A percentile compares a stretch with the other conserved stretches of the same genome.
Evolutionary conservation across 2,113 vertebrate species (phyloP).

Genomic region (Tenebrosternarchus preto): DNA sequence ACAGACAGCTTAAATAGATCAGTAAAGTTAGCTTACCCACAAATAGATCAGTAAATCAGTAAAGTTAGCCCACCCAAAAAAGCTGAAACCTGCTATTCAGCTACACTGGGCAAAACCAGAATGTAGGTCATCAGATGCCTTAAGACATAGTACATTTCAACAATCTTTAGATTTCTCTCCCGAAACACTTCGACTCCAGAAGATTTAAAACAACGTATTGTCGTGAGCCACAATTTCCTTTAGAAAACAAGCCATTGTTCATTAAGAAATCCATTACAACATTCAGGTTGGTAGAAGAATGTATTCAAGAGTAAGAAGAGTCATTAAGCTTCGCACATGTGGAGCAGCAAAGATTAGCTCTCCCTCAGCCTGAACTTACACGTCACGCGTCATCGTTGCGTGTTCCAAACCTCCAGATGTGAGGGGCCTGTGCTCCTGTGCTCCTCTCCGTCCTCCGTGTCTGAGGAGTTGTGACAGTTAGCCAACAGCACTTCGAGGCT

Average conservation of each 20-base stretch:
- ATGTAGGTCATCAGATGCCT: too few relatives aligned
- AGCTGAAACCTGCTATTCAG: neutral
- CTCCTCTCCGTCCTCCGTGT: slow-evolving; percentile 21
- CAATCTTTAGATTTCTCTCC: too few relatives aligned
- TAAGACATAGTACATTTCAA: too few relatives aligned
- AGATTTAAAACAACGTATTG: too few relatives aligned
- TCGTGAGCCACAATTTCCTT: too few relatives aligned
- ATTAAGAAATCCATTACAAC: too few relatives aligned
- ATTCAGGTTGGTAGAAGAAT: too few relatives aligned
- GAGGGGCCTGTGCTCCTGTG: slow-evolving; percentile 20
- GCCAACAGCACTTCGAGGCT: slow-evolving; percentile 15
- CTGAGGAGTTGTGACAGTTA: slow-evolving; percentile 7
- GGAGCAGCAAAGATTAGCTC: neutral
- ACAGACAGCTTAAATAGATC: neutral
- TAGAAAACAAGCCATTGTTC: too few relatives aligned
- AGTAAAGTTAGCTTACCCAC: neutral
- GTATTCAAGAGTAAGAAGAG: neutral
- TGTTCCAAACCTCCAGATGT: slow-evolving; percentile 19
- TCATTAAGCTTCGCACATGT: neutral
- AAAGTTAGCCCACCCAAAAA: neutral
- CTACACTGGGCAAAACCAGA: too few relatives aligned
- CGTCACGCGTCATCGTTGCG: slow-evolving; percentile 56
- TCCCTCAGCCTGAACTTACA: slow-evolving; percentile 49
- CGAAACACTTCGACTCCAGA: too few relatives aligned
- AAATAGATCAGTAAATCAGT: neutral